phyloP scores from a whole-genome alignment of 2,113 vertebrate genomes.

The Helogale parvula region DNA sequence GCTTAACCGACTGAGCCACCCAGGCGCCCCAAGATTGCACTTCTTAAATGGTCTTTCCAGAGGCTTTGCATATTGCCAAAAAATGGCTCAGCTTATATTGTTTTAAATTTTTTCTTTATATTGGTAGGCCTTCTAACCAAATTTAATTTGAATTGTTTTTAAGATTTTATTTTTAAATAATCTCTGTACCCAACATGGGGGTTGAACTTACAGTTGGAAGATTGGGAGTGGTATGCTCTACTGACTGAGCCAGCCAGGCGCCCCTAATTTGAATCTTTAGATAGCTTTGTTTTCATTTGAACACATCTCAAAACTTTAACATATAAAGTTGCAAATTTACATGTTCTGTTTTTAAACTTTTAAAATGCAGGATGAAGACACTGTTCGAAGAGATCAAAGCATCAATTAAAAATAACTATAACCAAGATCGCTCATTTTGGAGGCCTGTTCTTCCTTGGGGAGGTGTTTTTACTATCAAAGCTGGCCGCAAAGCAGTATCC shows the following conservation, averaged over 20 bases:
- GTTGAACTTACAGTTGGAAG: neutral
- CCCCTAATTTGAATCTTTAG: slow-evolving; percentile 25
- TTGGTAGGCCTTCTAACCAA: neutral
- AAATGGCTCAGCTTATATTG: neutral
- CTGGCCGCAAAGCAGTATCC: slow-evolving; percentile 92
- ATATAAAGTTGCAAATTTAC: slow-evolving; percentile 9
- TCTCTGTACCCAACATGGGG: neutral
- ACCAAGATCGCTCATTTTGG: slow-evolving; percentile 93
- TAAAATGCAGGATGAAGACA: slow-evolving; percentile 89
- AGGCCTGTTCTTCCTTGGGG: slow-evolving; percentile 94
- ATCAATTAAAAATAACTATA: slow-evolving; percentile 91
- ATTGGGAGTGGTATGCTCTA: neutral
- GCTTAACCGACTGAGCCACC: no score
- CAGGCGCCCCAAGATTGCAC: neutral
- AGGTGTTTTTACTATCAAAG: slow-evolving; percentile 92
- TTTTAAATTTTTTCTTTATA: slow-evolving; percentile 11
- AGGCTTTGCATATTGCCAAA: neutral
- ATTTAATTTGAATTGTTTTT: neutral
- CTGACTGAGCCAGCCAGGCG: neutral
- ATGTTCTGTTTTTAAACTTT: slow-evolving; percentile 51
- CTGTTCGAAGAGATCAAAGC: slow-evolving; percentile 94
- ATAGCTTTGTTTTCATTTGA: slow-evolving; percentile 34
- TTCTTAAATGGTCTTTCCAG: slow-evolving; percentile 40
- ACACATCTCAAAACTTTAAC: neutral
- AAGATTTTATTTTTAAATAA: neutral